Evolutionary conservation across 37 sponge, comb jelly and placozoan species (phyloP).

Genomic region (Diacarnus erythraeanus): DNA sequence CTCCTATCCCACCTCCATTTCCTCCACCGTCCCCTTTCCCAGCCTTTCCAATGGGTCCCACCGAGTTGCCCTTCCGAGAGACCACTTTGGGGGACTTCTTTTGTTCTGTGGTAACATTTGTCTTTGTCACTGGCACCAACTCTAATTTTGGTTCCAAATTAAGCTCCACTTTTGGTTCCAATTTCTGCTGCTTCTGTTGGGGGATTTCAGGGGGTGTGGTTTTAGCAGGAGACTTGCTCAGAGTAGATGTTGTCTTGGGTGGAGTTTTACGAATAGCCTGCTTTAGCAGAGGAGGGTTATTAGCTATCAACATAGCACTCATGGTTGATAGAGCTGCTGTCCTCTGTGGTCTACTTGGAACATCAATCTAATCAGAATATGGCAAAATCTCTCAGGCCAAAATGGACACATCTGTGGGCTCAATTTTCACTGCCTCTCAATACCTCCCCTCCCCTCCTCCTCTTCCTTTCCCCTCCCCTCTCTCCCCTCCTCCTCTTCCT

Average conservation of each 20-base stretch:
- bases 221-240: background rate
- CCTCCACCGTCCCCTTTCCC: background rate
- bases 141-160: slow-evolving; percentile 2
- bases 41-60: no score
- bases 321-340: slow-evolving; percentile 25
- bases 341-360: slow-evolving; percentile 10
- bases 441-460: slow-evolving; percentile 35
- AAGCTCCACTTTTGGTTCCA: background rate
- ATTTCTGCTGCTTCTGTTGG: background rate
- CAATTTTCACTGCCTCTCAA: no score
- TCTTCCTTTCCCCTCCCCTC: slow-evolving; percentile 27
- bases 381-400: no score
- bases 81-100: background rate
- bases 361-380: slow-evolving; percentile 28
- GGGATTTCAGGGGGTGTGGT: no score
- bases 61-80: no score
- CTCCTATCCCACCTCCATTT: background rate
- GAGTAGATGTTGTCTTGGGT: slow-evolving; percentile 16
- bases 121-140: background rate
- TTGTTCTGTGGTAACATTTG: background rate
- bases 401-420: no score
- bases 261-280: background rate
- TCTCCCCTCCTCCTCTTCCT: slow-evolving; percentile 2
- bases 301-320: slow-evolving; percentile 16
- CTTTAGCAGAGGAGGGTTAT: slow-evolving; percentile 13